Conservation (phyloP, 2,888 invertebrate genomes). For the Orthosia incerta region DNA sequence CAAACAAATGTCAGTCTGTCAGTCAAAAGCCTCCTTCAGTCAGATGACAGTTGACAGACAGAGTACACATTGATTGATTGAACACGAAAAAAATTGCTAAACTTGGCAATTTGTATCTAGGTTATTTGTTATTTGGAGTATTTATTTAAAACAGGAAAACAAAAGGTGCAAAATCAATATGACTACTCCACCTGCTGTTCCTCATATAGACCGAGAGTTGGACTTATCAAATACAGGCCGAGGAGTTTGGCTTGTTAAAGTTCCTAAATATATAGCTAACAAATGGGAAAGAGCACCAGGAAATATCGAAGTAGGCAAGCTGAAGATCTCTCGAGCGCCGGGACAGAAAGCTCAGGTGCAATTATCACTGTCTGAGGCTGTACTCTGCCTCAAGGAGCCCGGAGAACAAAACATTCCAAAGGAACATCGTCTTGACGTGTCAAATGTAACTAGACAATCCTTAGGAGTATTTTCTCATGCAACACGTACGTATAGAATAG, state of each 20-base stretch:
- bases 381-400: slow-evolving; percentile 94
- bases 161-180: slow-evolving; percentile 50
- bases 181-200: slow-evolving; percentile 74
- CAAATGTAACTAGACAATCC: slow-evolving; percentile 97
- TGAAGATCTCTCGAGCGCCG: slow-evolving; percentile 95
- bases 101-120: neutral
- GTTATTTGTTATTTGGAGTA: neutral
- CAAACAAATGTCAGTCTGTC: too few species aligned
- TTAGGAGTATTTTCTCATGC: slow-evolving; percentile 98
- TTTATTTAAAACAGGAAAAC: neutral
- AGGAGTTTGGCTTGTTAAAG: slow-evolving; percentile 99
- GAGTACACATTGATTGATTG: too few species aligned
- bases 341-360: slow-evolving; percentile 97
- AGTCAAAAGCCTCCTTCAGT: too few species aligned
- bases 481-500: slow-evolving; percentile 91
- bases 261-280: slow-evolving; percentile 98
- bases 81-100: too few species aligned
- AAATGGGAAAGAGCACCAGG: slow-evolving; percentile 98
- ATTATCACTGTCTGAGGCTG: slow-evolving; percentile 95
- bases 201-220: slow-evolving; percentile 94
- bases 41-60: too few species aligned
- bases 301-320: slow-evolving; percentile 97
- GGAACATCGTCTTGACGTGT: slow-evolving; percentile 97
- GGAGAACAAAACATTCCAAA: slow-evolving; percentile 96
- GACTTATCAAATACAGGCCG: slow-evolving; percentile 97